Base-by-base conservation (phyloP, 2,797 vertebrate species). In the Dryobates pubescens region DNA sequence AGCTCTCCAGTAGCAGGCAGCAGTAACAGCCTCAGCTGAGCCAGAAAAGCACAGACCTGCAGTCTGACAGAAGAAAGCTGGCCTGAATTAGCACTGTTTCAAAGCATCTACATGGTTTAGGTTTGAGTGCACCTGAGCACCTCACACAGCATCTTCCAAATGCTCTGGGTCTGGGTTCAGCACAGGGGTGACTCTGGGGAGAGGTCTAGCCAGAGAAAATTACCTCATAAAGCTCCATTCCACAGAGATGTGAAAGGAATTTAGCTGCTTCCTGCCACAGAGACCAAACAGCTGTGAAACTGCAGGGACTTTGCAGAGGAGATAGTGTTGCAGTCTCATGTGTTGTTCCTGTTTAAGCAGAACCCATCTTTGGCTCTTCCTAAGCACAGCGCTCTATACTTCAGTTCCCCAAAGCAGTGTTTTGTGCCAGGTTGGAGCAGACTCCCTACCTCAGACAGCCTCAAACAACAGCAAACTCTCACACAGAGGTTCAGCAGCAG, bases 1-100 rank as follows among this genome's bases (percentile, higher is more conserved):
- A 58, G 71, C 69, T 84, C 43, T 65, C 85, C 58, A 67, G 64
- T 3, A 75, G 56, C 38, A 76, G 34, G 67, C 67, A 73, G 78
- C 72, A 85, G 47, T 20, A 59, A 68, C 27, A 27, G 38, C 19
- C 51, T 76, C 63, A 54, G 86, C 87, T 85, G 73, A 74, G 67
- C 58, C 54, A 56, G 85, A 90, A 92, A 71, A 89, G 72, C 96
- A 95, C 79, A 90, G 79, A 94, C 91, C 71, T 93, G 88, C 92
- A 94, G 45, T 17, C 19, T 88, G 79, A 56, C 74, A 95, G 84
- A 89, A 45, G 77, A 86, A 92, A 58, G 64, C 49, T 29, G 19
- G 67, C 71, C 26, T 22, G 49, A 67, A 72, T 81, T 43, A 89
- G 34, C 74, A 68, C 19, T 2, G 0, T 49, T 59, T 13, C 2